Percentiles rank a stretch among this genome's conserved stretches.
Evolutionary conservation across 1,140 invertebrate species (phyloP).

Genomic region (Monochamus saltuarius): DNA sequence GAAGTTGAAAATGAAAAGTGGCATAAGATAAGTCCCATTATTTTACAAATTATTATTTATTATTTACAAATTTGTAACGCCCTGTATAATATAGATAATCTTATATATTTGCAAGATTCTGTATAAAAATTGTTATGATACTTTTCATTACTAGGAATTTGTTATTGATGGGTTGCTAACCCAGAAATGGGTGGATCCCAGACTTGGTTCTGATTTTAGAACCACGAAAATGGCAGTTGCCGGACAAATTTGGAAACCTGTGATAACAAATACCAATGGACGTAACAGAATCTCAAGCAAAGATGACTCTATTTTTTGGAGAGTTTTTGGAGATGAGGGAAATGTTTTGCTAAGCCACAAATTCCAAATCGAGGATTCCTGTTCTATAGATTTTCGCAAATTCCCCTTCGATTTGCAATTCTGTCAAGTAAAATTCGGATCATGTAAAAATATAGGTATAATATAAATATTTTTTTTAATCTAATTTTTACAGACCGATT

Average conservation of each 20-base stretch:
- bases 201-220: slow-evolving; percentile 26
- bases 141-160: slow-evolving; percentile 15
- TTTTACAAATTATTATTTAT: too few relatives aligned
- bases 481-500: slow-evolving; percentile 24
- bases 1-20: too few relatives aligned
- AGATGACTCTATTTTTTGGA: slow-evolving; percentile 35
- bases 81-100: too few relatives aligned
- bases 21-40: too few relatives aligned
- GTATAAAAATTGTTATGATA: neutral
- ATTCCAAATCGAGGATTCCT: slow-evolving; percentile 20
- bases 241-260: slow-evolving; percentile 37
- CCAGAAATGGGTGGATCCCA: slow-evolving; percentile 34
- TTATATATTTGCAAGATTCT: too few relatives aligned
- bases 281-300: slow-evolving; percentile 13
- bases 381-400: slow-evolving; percentile 24
- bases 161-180: slow-evolving; percentile 23
- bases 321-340: slow-evolving; percentile 30
- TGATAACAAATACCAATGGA: slow-evolving; percentile 29
- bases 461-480: too few relatives aligned
- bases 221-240: slow-evolving; percentile 33
- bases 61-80: too few relatives aligned
- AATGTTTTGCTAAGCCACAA: slow-evolving; percentile 34
- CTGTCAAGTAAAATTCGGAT: slow-evolving; percentile 35
- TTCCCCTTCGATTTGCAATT: slow-evolving; percentile 37
- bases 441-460: slow-evolving; percentile 23